Evolutionary conservation across 2,888 invertebrate genomes (phyloP), one percentile per base, ranked within the genome.

Genomic region (Vesta saturnalis): DNA sequence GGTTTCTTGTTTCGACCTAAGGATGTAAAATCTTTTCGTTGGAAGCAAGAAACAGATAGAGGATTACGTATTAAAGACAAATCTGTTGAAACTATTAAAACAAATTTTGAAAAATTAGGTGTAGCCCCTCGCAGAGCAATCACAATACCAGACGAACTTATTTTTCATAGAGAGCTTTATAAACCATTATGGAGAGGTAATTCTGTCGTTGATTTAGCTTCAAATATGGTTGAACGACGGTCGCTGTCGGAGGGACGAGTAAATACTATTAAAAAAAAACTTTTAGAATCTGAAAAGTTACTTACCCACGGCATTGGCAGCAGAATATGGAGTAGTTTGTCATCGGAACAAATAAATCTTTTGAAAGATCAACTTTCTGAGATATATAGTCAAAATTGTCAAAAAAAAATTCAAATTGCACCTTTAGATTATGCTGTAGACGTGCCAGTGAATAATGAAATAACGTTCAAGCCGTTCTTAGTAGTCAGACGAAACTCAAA

Each of bases 81-180:
- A 79, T 95, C 96, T 0, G 94, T 96, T 0, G 94, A 94, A 82
- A 93, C 96, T 83, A 87, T 96, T 8, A 90, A 91, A 76, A 91
- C 92, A 71, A 90, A 91, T 77, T 94, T 94, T 77, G 89, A 90
- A 78, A 90, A 89, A 78, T 84, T 91, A 65, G 85, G 88, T 57
- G 84, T 86, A 12, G 86, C 87, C 74, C 74, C 81, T 85, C 84
- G 81, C 35, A 84, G 88, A 74, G 70, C 83, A 77, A 85, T 89
- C 79, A 78, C 86, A 77, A 76, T 84, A 67, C 83, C 81, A 63
- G 80, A 83, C 59, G 78, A 81, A 14, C 84, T 86, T 58, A 78
- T 86, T 5, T 83, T 85, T 5, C 83, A 83, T 19, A 91, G 90
- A 80, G 94, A 94, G 74, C 87, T 88, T 0, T 93, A 94, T 78